Percentiles rank a stretch among this genome's conserved stretches.
Conservation (phyloP, 2,888 invertebrate genomes). For the Leptopilina drosophilae region DNA sequence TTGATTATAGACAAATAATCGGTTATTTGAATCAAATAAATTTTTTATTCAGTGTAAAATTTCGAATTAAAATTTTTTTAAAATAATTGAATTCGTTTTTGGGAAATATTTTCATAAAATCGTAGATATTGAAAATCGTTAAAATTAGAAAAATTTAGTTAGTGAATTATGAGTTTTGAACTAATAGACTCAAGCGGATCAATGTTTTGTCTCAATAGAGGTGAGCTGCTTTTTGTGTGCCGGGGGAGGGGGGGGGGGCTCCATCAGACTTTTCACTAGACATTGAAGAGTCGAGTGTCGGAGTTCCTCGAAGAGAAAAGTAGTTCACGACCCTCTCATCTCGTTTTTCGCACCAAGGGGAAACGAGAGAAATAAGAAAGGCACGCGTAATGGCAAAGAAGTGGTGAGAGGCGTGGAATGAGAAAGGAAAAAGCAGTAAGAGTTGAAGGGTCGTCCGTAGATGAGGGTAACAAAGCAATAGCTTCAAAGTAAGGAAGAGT, state of each 20-base stretch:
- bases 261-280: conserved; percentile 22
- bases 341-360: conserved; percentile 29
- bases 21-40: no score
- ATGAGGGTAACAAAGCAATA: not conserved
- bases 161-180: not conserved
- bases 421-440: not conserved
- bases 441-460: not conserved
- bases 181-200: conserved; percentile 1
- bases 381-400: conserved; percentile 30
- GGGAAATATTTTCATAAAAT: no score
- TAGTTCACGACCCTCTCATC: conserved; percentile 37
- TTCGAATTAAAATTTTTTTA: no score
- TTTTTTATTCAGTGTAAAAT: no score
- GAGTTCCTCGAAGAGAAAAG: conserved; percentile 24
- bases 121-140: no score
- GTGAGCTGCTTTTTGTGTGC: not conserved
- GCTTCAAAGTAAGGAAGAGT: not conserved
- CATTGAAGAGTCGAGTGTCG: conserved; percentile 39
- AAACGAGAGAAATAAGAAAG: conserved; percentile 17
- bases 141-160: no score
- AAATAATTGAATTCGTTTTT: no score
- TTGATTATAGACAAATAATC: no score
- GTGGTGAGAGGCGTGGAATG: not conserved
- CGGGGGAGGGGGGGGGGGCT: not conserved
- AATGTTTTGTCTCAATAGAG: conserved; percentile 27